Evolutionary conservation across 2,797 vertebrate species (phyloP), one percentile per base, ranked within the genome.

Genomic region (Ceryle rudis): DNA sequence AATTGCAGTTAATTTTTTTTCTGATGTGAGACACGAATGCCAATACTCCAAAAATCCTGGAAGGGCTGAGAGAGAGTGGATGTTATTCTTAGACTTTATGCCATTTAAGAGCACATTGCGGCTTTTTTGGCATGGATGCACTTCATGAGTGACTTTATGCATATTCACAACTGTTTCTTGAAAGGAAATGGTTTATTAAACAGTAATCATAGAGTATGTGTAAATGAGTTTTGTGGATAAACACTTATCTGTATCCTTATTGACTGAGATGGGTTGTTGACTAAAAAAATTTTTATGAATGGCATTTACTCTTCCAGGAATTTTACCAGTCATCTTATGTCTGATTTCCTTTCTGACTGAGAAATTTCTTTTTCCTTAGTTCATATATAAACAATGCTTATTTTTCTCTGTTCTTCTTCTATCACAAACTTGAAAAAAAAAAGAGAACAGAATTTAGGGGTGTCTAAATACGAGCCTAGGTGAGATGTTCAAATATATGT

Each of bases 151-250:
- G 58, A 93, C 73, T 95, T 85, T 86, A 92, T 94, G 54, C 33
- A 52, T 94, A 95, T 91, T 93, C 82, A 81, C 81, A 90, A 95
- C 46, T 75, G 39, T 79, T 95, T 86, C 77, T 84, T 91, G 79
- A 37, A 95, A 83, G 69, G 70, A 95, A 93, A 65, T 91, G 42
- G n/a, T 62, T 84, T 95, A 91, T 89, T 95, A 93, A 95, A 88
- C 55, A 79, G 85, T 79, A 94, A 91, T 90, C 75, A 52, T 84
- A 62, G 72, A 66, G 44, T 35, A 74, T 41, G 66, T 70, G 62
- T 70, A 91, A 92, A 75, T 87, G 46, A 95, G 28, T 83, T 81
- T 42, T 81, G 62, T 79, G 55, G 60, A 75, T 93, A 90, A 94
- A 95, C 73, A 78, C 19, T 4, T 42, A 81, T 64, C 57, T 78